Percentiles rank a stretch among this genome's conserved stretches.
Evolutionary conservation across 2,113 vertebrate species (phyloP).

Genomic region (Capreolus pygargus): DNA sequence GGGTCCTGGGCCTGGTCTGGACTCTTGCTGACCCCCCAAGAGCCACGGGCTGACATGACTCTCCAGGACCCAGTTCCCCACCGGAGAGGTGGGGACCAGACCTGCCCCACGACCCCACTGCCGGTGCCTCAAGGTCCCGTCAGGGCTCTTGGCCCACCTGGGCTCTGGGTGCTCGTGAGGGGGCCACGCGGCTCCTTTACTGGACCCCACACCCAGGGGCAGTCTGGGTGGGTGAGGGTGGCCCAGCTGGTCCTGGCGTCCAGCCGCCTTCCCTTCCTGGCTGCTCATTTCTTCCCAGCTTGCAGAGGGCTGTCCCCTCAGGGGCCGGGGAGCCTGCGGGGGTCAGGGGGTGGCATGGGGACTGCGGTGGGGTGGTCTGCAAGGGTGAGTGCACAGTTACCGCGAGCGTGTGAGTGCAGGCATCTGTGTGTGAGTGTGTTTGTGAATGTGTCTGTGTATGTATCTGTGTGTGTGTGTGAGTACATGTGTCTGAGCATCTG

Average conservation of each 20-base stretch:
- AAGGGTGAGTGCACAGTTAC: background rate
- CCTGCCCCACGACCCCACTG: background rate
- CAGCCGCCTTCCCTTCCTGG: background rate
- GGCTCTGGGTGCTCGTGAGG: background rate
- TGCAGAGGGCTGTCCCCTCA: background rate
- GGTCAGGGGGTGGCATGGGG: background rate
- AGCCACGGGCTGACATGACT: background rate
- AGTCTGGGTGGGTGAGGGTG: background rate
- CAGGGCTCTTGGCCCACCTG: background rate
- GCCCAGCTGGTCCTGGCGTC: background rate
- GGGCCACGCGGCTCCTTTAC: background rate
- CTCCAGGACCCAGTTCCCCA: background rate
- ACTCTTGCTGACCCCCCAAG: background rate
- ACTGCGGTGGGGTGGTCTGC: background rate
- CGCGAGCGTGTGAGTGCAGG: background rate
- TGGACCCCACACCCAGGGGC: background rate
- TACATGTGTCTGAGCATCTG: background rate
- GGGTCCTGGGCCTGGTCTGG: background rate
- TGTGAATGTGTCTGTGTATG: background rate
- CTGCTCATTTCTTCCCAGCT: background rate
- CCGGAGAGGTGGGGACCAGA: background rate
- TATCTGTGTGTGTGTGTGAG: background rate
- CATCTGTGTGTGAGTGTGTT: background rate
- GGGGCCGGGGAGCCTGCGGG: background rate
- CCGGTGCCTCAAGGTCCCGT: fast-evolving